Evolutionary conservation across 1,140 invertebrate species (phyloP).

Genomic region (Drosophila nigromelanica): DNA sequence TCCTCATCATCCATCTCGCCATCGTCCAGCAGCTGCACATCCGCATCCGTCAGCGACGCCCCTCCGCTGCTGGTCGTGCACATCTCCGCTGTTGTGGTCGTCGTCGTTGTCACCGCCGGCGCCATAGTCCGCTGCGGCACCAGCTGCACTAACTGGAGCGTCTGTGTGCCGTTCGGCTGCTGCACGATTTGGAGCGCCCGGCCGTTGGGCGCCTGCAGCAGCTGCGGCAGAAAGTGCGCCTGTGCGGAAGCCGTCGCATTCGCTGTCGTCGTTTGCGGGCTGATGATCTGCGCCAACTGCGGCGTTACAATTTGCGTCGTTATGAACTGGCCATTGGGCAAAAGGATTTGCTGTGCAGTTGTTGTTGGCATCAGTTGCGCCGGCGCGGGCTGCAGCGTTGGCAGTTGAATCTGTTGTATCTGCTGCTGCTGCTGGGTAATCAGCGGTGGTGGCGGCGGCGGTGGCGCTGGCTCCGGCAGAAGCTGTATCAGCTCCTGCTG

Average conservation of each 20-base stretch:
- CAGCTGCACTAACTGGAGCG: slow-evolving; percentile 73
- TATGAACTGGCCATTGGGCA: slow-evolving; percentile 82
- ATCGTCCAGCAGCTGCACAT: slow-evolving; percentile 70
- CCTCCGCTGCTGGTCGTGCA: slow-evolving; percentile 36
- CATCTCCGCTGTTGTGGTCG: slow-evolving; percentile 50
- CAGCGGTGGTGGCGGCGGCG: slow-evolving; percentile 39
- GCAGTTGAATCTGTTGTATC: slow-evolving; percentile 63
- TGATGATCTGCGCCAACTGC: slow-evolving; percentile 66
- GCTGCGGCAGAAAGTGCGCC: slow-evolving; percentile 72
- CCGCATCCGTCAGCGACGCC: slow-evolving; percentile 53
- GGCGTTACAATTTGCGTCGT: slow-evolving; percentile 79
- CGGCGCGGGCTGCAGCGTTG: slow-evolving; percentile 63
- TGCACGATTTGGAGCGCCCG: slow-evolving; percentile 81
- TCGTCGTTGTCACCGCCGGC: slow-evolving; percentile 42
- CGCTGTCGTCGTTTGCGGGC: slow-evolving; percentile 40
- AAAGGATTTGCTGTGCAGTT: slow-evolving; percentile 74
- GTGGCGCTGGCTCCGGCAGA: slow-evolving; percentile 51
- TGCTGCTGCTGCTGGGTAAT: slow-evolving; percentile 46
- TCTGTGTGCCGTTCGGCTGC: slow-evolving; percentile 77
- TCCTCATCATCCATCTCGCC: slow-evolving; percentile 67
- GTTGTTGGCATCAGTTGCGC: slow-evolving; percentile 54
- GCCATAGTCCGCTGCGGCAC: slow-evolving; percentile 66
- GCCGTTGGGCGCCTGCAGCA: slow-evolving; percentile 73
- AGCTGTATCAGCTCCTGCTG: slow-evolving; percentile 55
- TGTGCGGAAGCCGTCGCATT: slow-evolving; percentile 49